Percentiles rank a stretch among this genome's conserved stretches.
Conservation (phyloP, 53 echinoderm and acorn worm species). For the Paracentrotus lividus region DNA sequence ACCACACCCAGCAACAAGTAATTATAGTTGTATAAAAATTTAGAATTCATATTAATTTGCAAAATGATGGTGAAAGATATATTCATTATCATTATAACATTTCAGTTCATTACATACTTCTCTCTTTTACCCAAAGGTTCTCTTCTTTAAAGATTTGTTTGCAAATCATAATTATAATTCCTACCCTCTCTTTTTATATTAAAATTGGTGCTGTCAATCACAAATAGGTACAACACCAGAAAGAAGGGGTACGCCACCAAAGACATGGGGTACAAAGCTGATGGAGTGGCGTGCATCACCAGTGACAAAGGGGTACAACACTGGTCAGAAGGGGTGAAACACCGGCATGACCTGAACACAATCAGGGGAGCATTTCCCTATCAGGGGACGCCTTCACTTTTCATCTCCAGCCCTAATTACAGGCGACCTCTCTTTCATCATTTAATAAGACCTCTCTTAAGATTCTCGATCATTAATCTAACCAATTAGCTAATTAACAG, state of each 20-base stretch:
- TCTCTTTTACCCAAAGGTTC: neutral
- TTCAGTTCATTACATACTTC: neutral
- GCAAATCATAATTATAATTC: neutral
- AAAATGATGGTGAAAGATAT: neutral
- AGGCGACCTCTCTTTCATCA: neutral
- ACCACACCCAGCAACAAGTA: neutral
- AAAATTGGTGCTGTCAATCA: neutral
- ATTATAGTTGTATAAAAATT: neutral
- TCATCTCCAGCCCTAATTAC: neutral
- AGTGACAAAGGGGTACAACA: neutral
- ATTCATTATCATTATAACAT: neutral
- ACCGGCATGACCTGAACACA: neutral
- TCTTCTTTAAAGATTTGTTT: neutral
- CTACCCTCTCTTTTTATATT: neutral
- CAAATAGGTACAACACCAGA: neutral
- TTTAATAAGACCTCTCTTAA: neutral
- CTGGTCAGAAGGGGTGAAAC: neutral
- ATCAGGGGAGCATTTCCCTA: neutral
- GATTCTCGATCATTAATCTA: neutral
- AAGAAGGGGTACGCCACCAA: neutral
- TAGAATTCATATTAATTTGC: neutral
- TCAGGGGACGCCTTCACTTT: neutral
- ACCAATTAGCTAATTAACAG: constrained; percentile 30
- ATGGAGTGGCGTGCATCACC: too few relatives aligned
- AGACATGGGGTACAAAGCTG: neutral